phyloP scores from a whole-genome alignment of 2,888 invertebrate genomes.

The Parascotia fuliginaria region DNA sequence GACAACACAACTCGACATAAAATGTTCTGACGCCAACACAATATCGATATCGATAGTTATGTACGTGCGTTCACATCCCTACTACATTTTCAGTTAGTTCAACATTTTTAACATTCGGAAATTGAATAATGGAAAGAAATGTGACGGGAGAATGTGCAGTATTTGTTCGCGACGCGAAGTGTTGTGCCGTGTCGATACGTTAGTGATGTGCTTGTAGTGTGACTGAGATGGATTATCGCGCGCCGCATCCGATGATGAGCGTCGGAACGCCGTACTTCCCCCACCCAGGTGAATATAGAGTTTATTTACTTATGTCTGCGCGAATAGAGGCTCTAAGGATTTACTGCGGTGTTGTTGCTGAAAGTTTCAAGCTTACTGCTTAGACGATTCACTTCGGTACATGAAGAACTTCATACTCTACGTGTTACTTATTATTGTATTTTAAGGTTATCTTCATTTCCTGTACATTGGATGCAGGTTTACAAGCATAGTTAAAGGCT shows the following conservation, averaged over 20 bases:
- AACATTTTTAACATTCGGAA: conserved; percentile 38
- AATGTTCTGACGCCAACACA: conserved; percentile 48
- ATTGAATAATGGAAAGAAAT: conserved; percentile 41
- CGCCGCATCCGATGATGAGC: conserved; percentile 73
- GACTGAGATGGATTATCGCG: conserved; percentile 76
- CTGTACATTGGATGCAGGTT: too few relatives aligned
- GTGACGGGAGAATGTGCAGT: conserved; percentile 34
- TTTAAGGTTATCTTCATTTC: too few relatives aligned
- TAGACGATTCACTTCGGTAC: too few relatives aligned
- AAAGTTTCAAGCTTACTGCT: too few relatives aligned
- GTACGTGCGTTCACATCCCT: conserved; percentile 28
- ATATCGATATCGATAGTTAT: conserved; percentile 43
- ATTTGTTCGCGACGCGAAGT: conserved; percentile 34
- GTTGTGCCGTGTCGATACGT: conserved; percentile 35
- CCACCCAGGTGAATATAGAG: conserved; percentile 68
- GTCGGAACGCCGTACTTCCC: conserved; percentile 75
- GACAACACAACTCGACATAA: conserved; percentile 44
- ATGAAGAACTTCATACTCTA: too few relatives aligned
- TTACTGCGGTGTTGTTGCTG: too few relatives aligned
- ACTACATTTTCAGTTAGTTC: conserved; percentile 26
- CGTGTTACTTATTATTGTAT: too few relatives aligned
- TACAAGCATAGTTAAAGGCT: too few relatives aligned
- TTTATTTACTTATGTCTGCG: neutral
- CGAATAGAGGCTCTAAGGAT: too few relatives aligned
- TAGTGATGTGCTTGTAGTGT: conserved; percentile 59